Evolutionary conservation across 2,888 invertebrate genomes (phyloP), one percentile per base, ranked within the genome.

Genomic region (Osedax frankpressi): DNA sequence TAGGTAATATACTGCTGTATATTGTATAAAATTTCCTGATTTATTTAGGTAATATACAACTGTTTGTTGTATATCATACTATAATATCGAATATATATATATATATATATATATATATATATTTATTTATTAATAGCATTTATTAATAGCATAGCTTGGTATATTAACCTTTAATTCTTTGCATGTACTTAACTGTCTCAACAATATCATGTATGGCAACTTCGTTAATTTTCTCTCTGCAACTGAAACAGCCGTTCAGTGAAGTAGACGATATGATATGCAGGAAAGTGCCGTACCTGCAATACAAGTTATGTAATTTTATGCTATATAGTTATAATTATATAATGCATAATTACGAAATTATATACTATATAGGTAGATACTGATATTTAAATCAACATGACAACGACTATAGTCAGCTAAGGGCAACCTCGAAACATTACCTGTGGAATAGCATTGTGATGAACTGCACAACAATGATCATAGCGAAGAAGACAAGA

Each of bases 401-500:
- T n/a, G n/a, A n/a, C n/a, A n/a, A n/a, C n/a, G n/a, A n/a, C n/a
- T n/a, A n/a, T n/a, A n/a, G n/a, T n/a, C n/a, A n/a, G 6, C 44
- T 44, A 44, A 44, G 19, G 44, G 44, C 19, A 44, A 44, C 11
- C 19, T 11, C 44, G 44, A 44, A 44, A 19, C 44, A 19, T 11
- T 19, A 44, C 80, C 97, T 90, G 91, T 97, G 97, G 85, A 97
- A 94, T 72, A 74, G 62, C 75, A 76, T 76, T 28, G 76, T 77
- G 69, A 77, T 76, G 67, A 97, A 97, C 86, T 98, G 96, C 65
- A 95, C 88, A 86, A 97, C 87, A 63, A 76, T 76, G 86, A 97
- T 95, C 80, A 94, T 87, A 59, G 94, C 94, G 86, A 97, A 98
- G 89, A 98, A 96, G 86, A 94, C 92, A 77, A 97, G 93, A 83